Percentiles rank a stretch among this genome's conserved stretches.
phyloP scores from a whole-genome alignment of 2,797 vertebrate species.

The Hipposideros larvatus region DNA sequence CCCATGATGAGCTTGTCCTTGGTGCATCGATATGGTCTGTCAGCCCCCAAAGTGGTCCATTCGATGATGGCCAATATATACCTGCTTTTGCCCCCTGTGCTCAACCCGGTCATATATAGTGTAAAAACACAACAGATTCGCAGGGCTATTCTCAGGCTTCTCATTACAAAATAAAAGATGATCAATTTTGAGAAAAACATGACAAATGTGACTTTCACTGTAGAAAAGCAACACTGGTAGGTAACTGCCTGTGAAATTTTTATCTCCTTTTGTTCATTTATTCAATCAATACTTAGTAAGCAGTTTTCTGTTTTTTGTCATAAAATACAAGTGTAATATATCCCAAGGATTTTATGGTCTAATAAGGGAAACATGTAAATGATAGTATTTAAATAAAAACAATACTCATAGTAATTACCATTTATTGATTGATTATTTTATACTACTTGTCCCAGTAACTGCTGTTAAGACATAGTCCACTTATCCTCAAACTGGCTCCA shows the following conservation, averaged over 20 bases:
- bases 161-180: constrained; percentile 54
- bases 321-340: too few relatives aligned
- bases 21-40: constrained; percentile 65
- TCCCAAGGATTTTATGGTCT: too few relatives aligned
- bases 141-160: neutral
- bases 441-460: too few relatives aligned
- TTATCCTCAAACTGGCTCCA: too few relatives aligned
- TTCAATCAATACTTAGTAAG: too few relatives aligned
- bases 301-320: too few relatives aligned
- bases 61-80: constrained; percentile 75
- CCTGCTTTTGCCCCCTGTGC: constrained; percentile 78
- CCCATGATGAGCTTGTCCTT: constrained; percentile 77
- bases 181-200: neutral
- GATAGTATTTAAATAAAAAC: too few relatives aligned
- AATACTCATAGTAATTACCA: too few relatives aligned
- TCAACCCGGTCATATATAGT: constrained; percentile 84
- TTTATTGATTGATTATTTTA: too few relatives aligned
- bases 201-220: neutral
- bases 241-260: neutral
- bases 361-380: too few relatives aligned
- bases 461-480: too few relatives aligned
- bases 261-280: constrained; percentile 3
- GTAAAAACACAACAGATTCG: constrained; percentile 80
- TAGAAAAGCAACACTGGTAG: neutral
- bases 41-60: constrained; percentile 70